Percentiles rank a stretch among this genome's conserved stretches.
phyloP scores from a whole-genome alignment of 1,140 invertebrate genomes.

The Pogonognathellus flavescens region DNA sequence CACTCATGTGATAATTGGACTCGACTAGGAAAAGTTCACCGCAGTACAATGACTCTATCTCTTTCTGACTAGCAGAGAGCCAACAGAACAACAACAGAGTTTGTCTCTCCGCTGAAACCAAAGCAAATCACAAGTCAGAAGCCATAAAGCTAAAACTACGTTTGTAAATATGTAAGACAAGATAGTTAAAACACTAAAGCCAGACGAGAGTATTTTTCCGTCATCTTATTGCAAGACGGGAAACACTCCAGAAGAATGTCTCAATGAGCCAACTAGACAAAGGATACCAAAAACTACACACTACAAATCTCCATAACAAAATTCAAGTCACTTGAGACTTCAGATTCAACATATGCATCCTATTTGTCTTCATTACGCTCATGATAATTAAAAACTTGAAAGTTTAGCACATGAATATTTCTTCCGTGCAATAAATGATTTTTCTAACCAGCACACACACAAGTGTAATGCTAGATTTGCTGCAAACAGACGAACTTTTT shows the following conservation, averaged over 20 bases:
- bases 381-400: conserved; percentile 39
- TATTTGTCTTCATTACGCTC: conserved; percentile 40
- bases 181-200: not conserved
- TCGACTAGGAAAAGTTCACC: conserved; percentile 40
- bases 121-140: not conserved
- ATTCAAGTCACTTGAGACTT: conserved; percentile 4
- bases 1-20: conserved; percentile 27
- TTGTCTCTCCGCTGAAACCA: not conserved
- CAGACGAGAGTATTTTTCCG: not conserved
- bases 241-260: conserved; percentile 22
- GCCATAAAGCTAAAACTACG: not conserved
- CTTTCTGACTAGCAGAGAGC: not conserved
- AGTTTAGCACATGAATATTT: not conserved
- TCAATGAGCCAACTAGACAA: conserved; percentile 32
- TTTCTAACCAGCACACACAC: not conserved
- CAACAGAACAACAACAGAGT: not conserved
- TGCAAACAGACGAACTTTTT: too few relatives aligned
- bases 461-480: too few relatives aligned
- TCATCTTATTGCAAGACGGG: conserved; percentile 13
- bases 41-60: conserved; percentile 42
- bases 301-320: conserved; percentile 20
- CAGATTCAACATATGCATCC: not conserved
- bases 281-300: conserved; percentile 9
- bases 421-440: conserved; percentile 18
- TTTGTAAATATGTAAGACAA: not conserved